Evolutionary conservation across 1,140 invertebrate species (phyloP).

Genomic region (Pseudomyrmex cubaensis): DNA sequence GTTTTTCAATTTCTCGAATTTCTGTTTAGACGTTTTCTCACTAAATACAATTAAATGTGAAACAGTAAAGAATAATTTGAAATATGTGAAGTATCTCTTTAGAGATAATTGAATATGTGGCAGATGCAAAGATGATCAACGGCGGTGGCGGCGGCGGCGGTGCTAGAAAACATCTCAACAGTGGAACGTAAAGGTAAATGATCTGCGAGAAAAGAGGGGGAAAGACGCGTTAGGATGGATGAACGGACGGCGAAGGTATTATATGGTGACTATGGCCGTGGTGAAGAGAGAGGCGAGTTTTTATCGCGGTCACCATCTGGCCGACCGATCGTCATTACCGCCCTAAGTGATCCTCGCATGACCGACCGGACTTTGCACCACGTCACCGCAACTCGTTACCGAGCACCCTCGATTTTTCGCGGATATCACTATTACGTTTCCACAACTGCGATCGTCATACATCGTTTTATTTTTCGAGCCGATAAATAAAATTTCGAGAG

Average conservation of each 20-base stretch:
- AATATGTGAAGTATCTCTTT: neutral
- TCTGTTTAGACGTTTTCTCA: neutral
- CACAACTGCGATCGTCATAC: neutral
- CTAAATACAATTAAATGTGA: neutral
- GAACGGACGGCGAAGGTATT: slow-evolving; percentile 78
- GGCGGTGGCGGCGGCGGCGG: neutral
- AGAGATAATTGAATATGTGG: neutral
- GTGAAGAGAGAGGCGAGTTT: slow-evolving; percentile 79
- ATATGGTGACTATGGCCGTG: slow-evolving; percentile 77
- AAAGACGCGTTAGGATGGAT: slow-evolving; percentile 66
- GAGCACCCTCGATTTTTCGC: slow-evolving; percentile 65
- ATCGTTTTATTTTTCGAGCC: no score
- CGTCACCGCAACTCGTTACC: slow-evolving; percentile 68
- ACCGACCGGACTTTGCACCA: slow-evolving; percentile 67
- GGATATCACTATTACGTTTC: slow-evolving; percentile 39
- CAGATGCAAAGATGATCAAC: slow-evolving; percentile 10
- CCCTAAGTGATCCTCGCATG: slow-evolving; percentile 82
- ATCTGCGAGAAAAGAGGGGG: slow-evolving; percentile 15
- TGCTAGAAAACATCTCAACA: slow-evolving; percentile 54
- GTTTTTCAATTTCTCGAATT: neutral
- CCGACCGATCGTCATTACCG: slow-evolving; percentile 84
- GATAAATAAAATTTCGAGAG: neutral
- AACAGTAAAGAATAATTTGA: neutral
- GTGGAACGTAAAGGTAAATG: slow-evolving; percentile 56
- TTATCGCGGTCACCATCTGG: slow-evolving; percentile 83